Evolutionary conservation across 2,113 vertebrate species (phyloP), one percentile per base, ranked within the genome.

Genomic region (Boleophthalmus pectinirostris): DNA sequence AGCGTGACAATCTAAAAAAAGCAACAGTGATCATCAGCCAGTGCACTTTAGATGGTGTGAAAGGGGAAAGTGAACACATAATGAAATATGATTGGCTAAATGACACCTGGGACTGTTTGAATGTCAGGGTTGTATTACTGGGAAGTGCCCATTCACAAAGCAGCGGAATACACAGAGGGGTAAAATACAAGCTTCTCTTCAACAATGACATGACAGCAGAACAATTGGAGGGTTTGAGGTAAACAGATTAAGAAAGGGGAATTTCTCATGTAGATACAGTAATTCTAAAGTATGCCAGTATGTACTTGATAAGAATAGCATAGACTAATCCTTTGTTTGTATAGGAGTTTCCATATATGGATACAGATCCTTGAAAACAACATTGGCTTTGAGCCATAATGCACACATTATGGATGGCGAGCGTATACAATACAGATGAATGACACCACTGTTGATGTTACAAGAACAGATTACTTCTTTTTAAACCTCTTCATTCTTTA

Each of bases 71-170:
- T 43, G 38, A 43, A 43, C 38, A 43, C 38, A 43, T 8, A 43
- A 43, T 10, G 38, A 43, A 43, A 43, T 43, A 43, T 43, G 38
- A 43, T 29, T 43, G 38, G 38, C 6, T 18, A 51, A 56, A 57
- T 53, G 56, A 54, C 15, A 11, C 45, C 38, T 33, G 49, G 35
- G 43, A 60, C 24, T 66, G 24, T 76, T 38, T 69, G 64, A 76
- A 61, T 71, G 65, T 66, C 54, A 66, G 81, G 74, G 71, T 73
- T 73, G 57, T 70, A 43, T 85, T 74, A 33, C 56, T 29, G 33
- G 9, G 47, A 53, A 66, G 46, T 72, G 66, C 73, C 68, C 61
- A 61, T 63, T 71, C 68, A 74, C 46, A 74, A n/a, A 66, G 54
- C 5, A 70, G 63, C 45, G 68, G 64, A 23, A 68, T 78, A 74